phyloP scores from a whole-genome alignment of 2,113 vertebrate genomes.

The Gambusia affinis region DNA sequence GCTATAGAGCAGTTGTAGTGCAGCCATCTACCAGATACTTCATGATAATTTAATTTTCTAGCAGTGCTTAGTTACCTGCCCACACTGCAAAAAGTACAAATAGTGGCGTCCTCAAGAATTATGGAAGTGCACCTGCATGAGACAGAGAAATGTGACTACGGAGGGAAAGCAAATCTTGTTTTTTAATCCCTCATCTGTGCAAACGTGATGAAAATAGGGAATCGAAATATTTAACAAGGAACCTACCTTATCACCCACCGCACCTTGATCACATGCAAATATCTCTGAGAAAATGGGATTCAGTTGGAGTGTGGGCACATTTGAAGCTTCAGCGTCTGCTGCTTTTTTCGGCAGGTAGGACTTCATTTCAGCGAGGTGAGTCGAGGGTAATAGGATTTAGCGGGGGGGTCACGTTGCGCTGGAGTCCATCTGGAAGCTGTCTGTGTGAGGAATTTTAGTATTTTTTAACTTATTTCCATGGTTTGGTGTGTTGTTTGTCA shows the following conservation, averaged over 20 bases:
- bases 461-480: constrained; percentile 16
- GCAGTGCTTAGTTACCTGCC: no score
- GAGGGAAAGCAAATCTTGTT: constrained; percentile 44
- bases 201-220: constrained; percentile 43
- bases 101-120: neutral
- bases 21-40: neutral
- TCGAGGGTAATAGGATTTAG: constrained; percentile 67
- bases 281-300: constrained; percentile 43
- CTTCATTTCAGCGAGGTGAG: constrained; percentile 72
- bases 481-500: neutral
- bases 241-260: constrained; percentile 33
- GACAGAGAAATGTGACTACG: neutral
- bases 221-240: constrained; percentile 58
- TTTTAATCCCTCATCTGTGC: constrained; percentile 31
- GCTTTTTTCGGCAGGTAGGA: constrained; percentile 60
- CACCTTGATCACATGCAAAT: constrained; percentile 49
- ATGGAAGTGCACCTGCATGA: neutral
- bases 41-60: neutral
- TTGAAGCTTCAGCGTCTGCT: constrained; percentile 42
- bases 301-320: constrained; percentile 12
- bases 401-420: constrained; percentile 57
- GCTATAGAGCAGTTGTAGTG: no score
- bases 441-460: constrained; percentile 34
- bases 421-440: constrained; percentile 32
- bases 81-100: neutral